Conservation (phyloP, 2,113 vertebrate genomes). For the Romanogobio albipinnatus region DNA sequence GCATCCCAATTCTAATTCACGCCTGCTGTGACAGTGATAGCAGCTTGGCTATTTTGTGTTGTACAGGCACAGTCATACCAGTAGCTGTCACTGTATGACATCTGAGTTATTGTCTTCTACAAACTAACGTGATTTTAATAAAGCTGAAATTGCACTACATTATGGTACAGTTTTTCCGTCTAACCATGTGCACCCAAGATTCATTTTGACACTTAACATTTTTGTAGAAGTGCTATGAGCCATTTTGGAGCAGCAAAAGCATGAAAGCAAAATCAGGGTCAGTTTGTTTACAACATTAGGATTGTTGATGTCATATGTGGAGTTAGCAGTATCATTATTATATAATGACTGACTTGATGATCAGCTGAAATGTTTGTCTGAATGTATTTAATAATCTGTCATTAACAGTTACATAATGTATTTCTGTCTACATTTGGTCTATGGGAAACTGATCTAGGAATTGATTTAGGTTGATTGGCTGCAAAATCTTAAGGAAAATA, state of each 20-base stretch:
- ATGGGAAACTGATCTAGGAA: background rate
- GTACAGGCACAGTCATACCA: background rate
- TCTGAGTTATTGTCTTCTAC: slow-evolving; percentile 3
- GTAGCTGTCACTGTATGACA: slow-evolving; percentile 2
- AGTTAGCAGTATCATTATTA: background rate
- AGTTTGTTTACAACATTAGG: background rate
- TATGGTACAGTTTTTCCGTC: background rate
- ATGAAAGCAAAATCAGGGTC: background rate
- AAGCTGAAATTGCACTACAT: background rate
- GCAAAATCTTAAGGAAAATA: background rate
- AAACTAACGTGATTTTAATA: slow-evolving; percentile 11
- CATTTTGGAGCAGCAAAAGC: background rate
- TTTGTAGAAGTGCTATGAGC: background rate
- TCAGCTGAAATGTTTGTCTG: background rate
- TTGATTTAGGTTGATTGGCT: background rate
- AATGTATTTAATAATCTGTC: background rate
- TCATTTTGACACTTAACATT: background rate
- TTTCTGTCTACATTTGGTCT: background rate
- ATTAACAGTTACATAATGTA: background rate
- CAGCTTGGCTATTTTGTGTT: background rate
- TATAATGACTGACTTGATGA: background rate
- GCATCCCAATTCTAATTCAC: background rate
- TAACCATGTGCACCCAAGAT: background rate
- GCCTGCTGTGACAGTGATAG: background rate
- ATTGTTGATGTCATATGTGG: background rate